These are phyloP conservation scores for Myotis lucifugus DNA, from an alignment of 2,113 vertebrate genomes.

Conservation along the genomic window DNA sequence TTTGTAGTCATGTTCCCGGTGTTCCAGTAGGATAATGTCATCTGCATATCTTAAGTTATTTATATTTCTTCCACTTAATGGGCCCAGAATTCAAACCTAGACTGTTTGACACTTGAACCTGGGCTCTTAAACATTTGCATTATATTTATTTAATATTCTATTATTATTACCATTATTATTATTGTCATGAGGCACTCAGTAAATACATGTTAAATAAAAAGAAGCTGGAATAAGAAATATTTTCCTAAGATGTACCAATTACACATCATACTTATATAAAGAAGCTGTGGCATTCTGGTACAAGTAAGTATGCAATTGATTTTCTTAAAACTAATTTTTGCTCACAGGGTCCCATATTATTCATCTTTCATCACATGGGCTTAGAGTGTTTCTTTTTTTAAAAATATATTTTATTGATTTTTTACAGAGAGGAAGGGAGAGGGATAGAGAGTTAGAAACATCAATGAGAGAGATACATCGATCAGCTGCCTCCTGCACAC, in stretches of 20 bases:
- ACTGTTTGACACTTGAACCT: neutral
- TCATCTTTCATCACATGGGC: slow-evolving; percentile 15
- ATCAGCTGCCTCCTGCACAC: too few relatives aligned
- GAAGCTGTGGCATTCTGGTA: neutral
- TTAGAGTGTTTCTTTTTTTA: neutral
- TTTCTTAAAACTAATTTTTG: neutral
- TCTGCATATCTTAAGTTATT: neutral
- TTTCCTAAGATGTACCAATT: neutral
- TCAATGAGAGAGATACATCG: too few relatives aligned
- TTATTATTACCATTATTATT: neutral
- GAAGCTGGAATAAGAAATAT: neutral
- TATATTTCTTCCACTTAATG: neutral
- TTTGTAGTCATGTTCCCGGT: neutral
- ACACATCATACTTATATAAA: neutral
- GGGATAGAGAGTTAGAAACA: too few relatives aligned
- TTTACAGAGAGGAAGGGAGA: too few relatives aligned
- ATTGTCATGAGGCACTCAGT: neutral
- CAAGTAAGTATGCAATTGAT: neutral
- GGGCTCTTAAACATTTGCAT: neutral
- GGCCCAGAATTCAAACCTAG: neutral
- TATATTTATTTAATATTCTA: slow-evolving; percentile 29
- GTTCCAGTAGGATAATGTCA: neutral
- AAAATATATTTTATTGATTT: too few relatives aligned
- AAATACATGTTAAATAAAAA: neutral
- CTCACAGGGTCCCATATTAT: neutral